Conservation (phyloP, 2,113 vertebrate species). For the Sturnus vulgaris region DNA sequence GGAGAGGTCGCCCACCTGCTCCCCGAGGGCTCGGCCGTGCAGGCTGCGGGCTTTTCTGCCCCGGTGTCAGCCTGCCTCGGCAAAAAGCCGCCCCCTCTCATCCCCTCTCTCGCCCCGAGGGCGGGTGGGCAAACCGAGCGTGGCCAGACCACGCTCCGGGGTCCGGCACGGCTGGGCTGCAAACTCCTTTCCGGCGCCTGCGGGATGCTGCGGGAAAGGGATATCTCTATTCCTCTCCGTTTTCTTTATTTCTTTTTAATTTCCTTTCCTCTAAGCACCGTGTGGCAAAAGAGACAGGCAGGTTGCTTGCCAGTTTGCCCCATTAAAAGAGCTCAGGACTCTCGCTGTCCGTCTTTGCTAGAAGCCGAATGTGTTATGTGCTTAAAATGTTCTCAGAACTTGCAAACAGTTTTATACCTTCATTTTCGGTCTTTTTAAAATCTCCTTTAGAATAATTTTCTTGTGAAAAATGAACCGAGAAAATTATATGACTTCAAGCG, state of each 20-base stretch:
- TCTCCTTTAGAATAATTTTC: background rate
- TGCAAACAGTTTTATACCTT: background rate
- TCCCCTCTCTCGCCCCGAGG: background rate
- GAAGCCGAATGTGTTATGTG: background rate
- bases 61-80: background rate
- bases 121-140: background rate
- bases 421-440: fast-evolving
- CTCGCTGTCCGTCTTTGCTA: background rate
- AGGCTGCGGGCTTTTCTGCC: background rate
- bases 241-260: background rate
- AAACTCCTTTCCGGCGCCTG: background rate
- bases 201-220: background rate
- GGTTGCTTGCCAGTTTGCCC: background rate
- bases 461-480: background rate
- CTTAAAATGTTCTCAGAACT: background rate
- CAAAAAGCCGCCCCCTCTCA: background rate
- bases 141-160: background rate
- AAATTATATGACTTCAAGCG: background rate
- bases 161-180: background rate
- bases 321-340: background rate
- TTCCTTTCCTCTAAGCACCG: background rate
- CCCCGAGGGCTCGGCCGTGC: background rate
- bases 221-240: background rate
- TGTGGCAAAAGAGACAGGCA: background rate
- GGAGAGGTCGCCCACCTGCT: background rate